Evolutionary conservation across 2,797 vertebrate species (phyloP).

Genomic region (Microchirus variegatus): DNA sequence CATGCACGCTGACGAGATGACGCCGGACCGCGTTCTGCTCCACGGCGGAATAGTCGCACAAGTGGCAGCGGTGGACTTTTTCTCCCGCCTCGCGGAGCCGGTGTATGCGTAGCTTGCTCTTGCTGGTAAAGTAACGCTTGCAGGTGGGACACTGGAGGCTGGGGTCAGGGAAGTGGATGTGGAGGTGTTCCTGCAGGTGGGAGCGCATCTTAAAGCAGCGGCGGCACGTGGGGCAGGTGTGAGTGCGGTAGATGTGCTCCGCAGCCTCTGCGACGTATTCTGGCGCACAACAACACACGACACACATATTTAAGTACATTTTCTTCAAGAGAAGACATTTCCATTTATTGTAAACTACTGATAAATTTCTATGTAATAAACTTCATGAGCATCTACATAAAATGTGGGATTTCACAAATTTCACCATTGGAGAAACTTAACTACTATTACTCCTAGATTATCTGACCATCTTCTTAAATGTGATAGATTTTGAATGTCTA

Average conservation of each 20-base stretch:
- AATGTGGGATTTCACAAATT: too few relatives aligned
- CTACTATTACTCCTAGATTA: too few relatives aligned
- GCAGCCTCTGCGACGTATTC: conserved; percentile 81
- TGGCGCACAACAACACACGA: conserved; percentile 40
- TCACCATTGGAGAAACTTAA: too few relatives aligned
- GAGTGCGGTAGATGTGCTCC: conserved; percentile 89
- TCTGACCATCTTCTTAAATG: too few relatives aligned
- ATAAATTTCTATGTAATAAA: too few relatives aligned
- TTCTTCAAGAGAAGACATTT: neutral
- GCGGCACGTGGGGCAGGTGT: conserved; percentile 93
- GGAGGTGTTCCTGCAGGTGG: conserved; percentile 93
- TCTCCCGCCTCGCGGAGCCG: conserved; percentile 89
- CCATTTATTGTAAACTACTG: neutral
- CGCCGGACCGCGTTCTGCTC: conserved; percentile 91
- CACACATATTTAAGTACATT: neutral
- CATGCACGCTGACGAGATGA: conserved; percentile 89
- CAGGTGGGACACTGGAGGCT: conserved; percentile 94
- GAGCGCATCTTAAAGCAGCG: conserved; percentile 97
- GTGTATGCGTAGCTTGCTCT: conserved; percentile 94
- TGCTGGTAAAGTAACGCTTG: conserved; percentile 93
- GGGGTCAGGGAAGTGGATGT: conserved; percentile 93
- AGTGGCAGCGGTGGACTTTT: conserved; percentile 88
- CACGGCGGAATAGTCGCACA: conserved; percentile 93
- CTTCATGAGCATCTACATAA: too few relatives aligned
- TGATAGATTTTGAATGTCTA: too few relatives aligned